Percentiles rank a stretch among this genome's conserved stretches.
These are phyloP conservation scores for Esperia sulphurella DNA, from an alignment of 2,888 invertebrate genomes.

Conservation along the genomic window DNA sequence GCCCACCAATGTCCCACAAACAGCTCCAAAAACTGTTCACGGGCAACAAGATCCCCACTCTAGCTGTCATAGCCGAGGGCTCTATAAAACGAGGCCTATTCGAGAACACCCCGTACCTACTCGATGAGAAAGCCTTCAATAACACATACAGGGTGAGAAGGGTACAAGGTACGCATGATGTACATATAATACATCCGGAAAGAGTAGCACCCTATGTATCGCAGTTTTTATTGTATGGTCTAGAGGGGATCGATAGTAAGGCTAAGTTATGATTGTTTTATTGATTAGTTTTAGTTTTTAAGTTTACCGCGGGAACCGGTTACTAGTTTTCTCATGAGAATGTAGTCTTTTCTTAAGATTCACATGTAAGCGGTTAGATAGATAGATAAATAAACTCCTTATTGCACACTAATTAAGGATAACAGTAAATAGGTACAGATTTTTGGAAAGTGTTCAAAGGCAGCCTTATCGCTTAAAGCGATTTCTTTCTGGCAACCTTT, in stretches of 20 bases:
- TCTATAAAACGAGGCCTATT: slow-evolving; percentile 18
- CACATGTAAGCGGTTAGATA: no score
- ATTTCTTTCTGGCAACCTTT: no score
- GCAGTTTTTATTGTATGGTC: slow-evolving; percentile 42
- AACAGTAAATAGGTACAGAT: no score
- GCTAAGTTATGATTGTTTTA: slow-evolving; percentile 40
- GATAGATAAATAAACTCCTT: no score
- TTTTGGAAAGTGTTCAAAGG: no score
- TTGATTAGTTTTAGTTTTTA: neutral
- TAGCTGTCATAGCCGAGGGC: slow-evolving; percentile 25
- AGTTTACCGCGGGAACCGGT: no score
- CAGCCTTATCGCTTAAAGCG: no score
- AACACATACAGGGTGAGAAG: slow-evolving; percentile 28
- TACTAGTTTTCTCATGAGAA: no score
- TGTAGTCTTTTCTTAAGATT: no score
- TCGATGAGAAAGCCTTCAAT: slow-evolving; percentile 23
- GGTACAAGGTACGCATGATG: slow-evolving; percentile 74
- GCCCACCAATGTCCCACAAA: slow-evolving; percentile 34
- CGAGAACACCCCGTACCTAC: slow-evolving; percentile 16
- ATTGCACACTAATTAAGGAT: no score
- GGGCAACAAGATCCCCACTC: slow-evolving; percentile 23
- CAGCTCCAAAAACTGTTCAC: slow-evolving; percentile 37
- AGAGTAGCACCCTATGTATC: slow-evolving; percentile 49
- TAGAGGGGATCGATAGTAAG: slow-evolving; percentile 39
- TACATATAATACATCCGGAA: slow-evolving; percentile 74